Percentiles rank a stretch among this genome's conserved stretches.
phyloP scores from a whole-genome alignment of 2,797 vertebrate species.

The Erpetoichthys calabaricus region DNA sequence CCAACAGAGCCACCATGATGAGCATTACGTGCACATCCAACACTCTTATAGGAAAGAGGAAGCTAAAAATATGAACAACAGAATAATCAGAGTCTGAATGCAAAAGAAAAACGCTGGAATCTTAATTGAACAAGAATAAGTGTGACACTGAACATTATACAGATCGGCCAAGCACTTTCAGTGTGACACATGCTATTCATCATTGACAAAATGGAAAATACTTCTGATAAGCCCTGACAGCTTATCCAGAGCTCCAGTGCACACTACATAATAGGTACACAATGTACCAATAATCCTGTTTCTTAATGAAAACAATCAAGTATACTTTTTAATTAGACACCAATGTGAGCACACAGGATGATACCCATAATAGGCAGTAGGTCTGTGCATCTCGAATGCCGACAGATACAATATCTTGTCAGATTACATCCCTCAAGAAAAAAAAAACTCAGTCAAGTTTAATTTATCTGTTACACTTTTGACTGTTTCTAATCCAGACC shows the following conservation, averaged over 20 bases:
- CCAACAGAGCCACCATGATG: too few species aligned
- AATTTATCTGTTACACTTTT: constrained; percentile 9
- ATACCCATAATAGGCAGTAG: too few species aligned
- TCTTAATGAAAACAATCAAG: neutral
- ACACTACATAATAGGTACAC: constrained; percentile 5
- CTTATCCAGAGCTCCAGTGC: constrained; percentile 27
- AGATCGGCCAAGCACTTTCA: constrained; percentile 34
- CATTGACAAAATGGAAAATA: constrained; percentile 45
- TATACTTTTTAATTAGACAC: neutral
- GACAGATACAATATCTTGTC: constrained; percentile 16
- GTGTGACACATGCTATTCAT: constrained; percentile 40
- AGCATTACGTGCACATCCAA: too few species aligned
- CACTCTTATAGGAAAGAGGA: neutral
- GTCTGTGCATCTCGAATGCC: too few species aligned
- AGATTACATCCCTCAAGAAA: constrained; percentile 8
- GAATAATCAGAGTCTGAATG: neutral
- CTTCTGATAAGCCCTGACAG: constrained; percentile 43
- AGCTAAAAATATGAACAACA: constrained; percentile 1
- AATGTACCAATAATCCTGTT: neutral
- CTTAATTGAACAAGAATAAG: constrained; percentile 25
- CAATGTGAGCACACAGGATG: too few species aligned
- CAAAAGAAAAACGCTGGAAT: constrained; percentile 5
- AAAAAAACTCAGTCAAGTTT: constrained; percentile 15
- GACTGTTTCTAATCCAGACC: constrained; percentile 17
- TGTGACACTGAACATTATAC: constrained; percentile 22